phyloP scores from a whole-genome alignment of 2,888 invertebrate genomes.

The Halictus quadricinctus region DNA sequence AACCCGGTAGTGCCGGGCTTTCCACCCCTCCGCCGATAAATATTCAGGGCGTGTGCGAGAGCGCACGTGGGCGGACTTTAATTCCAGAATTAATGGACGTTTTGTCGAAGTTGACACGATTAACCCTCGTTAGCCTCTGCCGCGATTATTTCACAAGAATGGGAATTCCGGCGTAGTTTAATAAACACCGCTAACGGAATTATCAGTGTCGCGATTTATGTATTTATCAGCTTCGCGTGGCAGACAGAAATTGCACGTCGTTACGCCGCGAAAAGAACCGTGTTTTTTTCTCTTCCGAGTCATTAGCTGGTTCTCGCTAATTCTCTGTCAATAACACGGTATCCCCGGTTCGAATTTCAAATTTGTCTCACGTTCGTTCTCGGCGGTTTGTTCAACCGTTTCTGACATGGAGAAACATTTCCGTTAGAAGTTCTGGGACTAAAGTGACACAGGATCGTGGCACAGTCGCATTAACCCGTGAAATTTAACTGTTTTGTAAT shows the following conservation, averaged over 20 bases:
- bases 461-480: too few species aligned
- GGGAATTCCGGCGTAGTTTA: conserved; percentile 32
- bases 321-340: not conserved
- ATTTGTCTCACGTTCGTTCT: too few species aligned
- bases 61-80: conserved; percentile 22
- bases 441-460: too few species aligned
- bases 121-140: conserved; percentile 48
- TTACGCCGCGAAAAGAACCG: not conserved
- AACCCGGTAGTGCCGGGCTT: not conserved
- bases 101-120: conserved; percentile 45
- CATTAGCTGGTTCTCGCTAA: not conserved
- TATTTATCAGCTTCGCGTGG: not conserved
- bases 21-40: conserved; percentile 26
- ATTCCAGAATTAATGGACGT: conserved; percentile 46
- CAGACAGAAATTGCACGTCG: not conserved
- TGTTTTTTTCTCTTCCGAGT: not conserved
- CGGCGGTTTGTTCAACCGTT: too few species aligned
- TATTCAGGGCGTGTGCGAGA: conserved; percentile 31
- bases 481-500: too few species aligned
- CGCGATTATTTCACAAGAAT: conserved; percentile 51
- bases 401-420: too few species aligned
- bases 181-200: conserved; percentile 48
- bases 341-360: too few species aligned
- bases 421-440: too few species aligned
- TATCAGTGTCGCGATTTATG: conserved; percentile 36